phyloP scores from a whole-genome alignment of 23 tunicate genomes.

The Ciona savignyi region DNA sequence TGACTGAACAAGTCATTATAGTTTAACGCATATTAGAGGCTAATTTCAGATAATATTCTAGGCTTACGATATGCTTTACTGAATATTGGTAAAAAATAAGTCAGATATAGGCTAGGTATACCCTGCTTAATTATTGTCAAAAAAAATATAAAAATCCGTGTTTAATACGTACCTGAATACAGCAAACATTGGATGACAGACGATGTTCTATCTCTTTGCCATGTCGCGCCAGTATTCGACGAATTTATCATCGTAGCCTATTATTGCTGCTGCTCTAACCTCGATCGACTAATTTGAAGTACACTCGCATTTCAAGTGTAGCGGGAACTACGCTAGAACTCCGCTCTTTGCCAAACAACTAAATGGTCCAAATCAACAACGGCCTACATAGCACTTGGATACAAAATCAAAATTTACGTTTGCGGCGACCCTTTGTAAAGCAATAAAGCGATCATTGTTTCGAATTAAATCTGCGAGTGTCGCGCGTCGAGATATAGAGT shows the following conservation, averaged over 20 bases:
- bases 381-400: neutral
- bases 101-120: too few relatives aligned
- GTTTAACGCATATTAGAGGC: too few relatives aligned
- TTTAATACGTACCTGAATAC: conserved; percentile 8
- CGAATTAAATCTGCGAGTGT: neutral
- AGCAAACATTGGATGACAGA: conserved; percentile 3
- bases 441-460: neutral
- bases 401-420: neutral
- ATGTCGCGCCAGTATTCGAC: too few relatives aligned
- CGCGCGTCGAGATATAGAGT: neutral
- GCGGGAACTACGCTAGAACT: neutral
- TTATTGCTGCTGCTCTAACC: too few relatives aligned
- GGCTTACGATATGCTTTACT: too few relatives aligned
- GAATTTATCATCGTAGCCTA: too few relatives aligned
- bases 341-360: neutral
- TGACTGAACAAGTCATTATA: too few relatives aligned
- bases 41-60: too few relatives aligned
- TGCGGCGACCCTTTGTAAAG: neutral
- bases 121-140: too few relatives aligned
- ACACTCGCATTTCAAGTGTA: neutral
- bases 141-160: too few relatives aligned
- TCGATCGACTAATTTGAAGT: neutral
- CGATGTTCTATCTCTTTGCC: neutral
- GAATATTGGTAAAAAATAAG: too few relatives aligned
- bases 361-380: neutral